These are phyloP conservation scores for Rhorus exstirpatorius DNA, from an alignment of 2,888 invertebrate genomes.

Conservation along the genomic window DNA sequence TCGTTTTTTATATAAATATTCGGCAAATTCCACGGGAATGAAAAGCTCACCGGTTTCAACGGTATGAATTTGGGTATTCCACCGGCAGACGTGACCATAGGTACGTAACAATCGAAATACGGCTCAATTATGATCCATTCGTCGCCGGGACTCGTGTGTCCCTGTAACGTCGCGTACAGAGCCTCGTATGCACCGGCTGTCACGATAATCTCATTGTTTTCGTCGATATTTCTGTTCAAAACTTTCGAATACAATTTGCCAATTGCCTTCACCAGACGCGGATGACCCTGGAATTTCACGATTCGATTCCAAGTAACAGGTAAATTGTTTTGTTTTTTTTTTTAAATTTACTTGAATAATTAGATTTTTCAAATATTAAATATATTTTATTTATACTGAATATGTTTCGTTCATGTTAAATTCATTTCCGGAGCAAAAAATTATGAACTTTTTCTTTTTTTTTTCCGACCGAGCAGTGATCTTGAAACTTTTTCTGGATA, in stretches of 20 bases:
- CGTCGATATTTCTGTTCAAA: slow-evolving; percentile 92
- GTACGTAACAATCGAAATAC: slow-evolving; percentile 99
- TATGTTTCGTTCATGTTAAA: too few relatives aligned
- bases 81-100: slow-evolving; percentile 96
- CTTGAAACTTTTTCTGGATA: too few relatives aligned
- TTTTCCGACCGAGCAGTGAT: too few relatives aligned
- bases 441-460: too few relatives aligned
- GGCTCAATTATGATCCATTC: slow-evolving; percentile 99
- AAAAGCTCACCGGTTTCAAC: slow-evolving; percentile 91
- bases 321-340: too few relatives aligned
- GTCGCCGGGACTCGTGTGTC: slow-evolving; percentile 94
- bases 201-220: slow-evolving; percentile 94
- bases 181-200: slow-evolving; percentile 98
- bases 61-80: slow-evolving; percentile 96
- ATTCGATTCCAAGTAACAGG: neutral
- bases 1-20: too few relatives aligned
- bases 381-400: too few relatives aligned
- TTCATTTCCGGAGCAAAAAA: too few relatives aligned
- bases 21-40: too few relatives aligned
- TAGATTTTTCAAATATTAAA: too few relatives aligned
- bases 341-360: too few relatives aligned
- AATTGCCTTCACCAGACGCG: slow-evolving; percentile 94
- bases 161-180: slow-evolving; percentile 94
- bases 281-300: slow-evolving; percentile 92
- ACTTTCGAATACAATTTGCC: slow-evolving; percentile 94